A percentile compares a stretch with the other conserved stretches of the same genome.
Evolutionary conservation across 1,140 invertebrate species (phyloP).

Genomic region (Harpegnathos saltator): DNA sequence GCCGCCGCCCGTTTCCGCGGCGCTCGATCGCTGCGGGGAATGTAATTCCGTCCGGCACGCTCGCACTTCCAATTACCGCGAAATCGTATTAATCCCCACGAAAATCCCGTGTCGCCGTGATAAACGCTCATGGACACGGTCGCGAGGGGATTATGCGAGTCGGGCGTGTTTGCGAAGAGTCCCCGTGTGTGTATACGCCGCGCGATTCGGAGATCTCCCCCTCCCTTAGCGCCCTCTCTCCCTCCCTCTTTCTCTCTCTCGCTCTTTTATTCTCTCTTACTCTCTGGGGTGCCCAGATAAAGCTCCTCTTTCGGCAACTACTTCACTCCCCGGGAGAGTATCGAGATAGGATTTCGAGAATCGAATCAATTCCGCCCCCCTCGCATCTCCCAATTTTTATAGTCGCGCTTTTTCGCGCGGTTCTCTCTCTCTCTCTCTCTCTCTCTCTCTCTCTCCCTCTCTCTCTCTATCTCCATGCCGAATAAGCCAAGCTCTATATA

Average conservation of each 20-base stretch:
- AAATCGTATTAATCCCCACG: conserved; percentile 75
- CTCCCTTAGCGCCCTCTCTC: neutral
- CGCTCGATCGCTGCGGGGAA: conserved; percentile 22
- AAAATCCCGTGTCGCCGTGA: conserved; percentile 72
- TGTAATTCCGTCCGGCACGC: conserved; percentile 68
- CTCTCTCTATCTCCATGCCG: neutral
- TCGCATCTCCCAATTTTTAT: conserved; percentile 5
- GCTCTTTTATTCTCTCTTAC: neutral
- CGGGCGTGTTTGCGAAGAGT: conserved; percentile 30
- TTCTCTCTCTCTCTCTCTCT: too few relatives aligned
- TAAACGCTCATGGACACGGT: conserved; percentile 67
- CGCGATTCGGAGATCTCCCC: neutral
- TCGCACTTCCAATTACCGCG: conserved; percentile 73
- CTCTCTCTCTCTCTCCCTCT: neutral
- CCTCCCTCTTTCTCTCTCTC: neutral
- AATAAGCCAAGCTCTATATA: neutral
- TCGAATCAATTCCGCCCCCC: neutral
- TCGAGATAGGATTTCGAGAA: neutral
- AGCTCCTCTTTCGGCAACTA: neutral
- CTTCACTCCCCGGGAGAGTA: neutral
- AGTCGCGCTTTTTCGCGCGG: neutral
- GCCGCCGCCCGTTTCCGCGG: neutral
- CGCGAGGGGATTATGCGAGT: conserved; percentile 57
- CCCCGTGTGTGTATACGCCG: neutral
- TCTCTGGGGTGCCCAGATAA: neutral